phyloP scores from a whole-genome alignment of 2,888 invertebrate genomes.

The Zaprionus bogoriensis region DNA sequence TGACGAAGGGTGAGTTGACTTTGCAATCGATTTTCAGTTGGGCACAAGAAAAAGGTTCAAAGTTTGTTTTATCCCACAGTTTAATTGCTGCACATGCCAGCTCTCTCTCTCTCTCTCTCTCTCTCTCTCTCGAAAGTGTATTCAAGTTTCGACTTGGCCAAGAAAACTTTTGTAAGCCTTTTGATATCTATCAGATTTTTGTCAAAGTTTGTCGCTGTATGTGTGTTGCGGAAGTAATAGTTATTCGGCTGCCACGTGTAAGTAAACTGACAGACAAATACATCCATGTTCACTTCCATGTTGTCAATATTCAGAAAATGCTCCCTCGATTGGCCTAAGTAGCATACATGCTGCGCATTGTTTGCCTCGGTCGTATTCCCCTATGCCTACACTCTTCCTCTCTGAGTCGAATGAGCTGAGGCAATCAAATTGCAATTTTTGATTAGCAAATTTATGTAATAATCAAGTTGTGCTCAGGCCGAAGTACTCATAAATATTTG shows the following conservation, averaged over 20 bases:
- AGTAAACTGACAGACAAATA: conserved; percentile 1
- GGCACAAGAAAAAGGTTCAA: no score
- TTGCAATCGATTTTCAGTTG: conserved; percentile 33
- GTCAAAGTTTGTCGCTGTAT: conserved; percentile 25
- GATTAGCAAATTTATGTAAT: conserved; percentile 66
- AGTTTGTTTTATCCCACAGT: no score
- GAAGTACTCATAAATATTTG: conserved; percentile 49
- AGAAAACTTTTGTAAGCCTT: conserved; percentile 10
- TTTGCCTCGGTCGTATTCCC: background rate
- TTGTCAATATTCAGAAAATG: conserved; percentile 43
- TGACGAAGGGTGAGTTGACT: conserved; percentile 31
- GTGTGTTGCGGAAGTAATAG: conserved; percentile 52
- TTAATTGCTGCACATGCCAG: no score
- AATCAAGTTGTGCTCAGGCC: conserved; percentile 46
- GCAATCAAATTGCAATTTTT: conserved; percentile 60
- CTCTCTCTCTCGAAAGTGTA: conserved; percentile 33
- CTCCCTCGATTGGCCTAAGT: conserved; percentile 24
- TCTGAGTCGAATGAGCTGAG: conserved; percentile 26
- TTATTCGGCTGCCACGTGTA: conserved; percentile 65
- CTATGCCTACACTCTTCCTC: background rate
- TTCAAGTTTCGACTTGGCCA: conserved; percentile 5
- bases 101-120: no score
- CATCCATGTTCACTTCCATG: background rate
- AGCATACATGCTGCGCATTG: conserved; percentile 9
- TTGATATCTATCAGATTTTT: conserved; percentile 45